Evolutionary conservation across 2,113 vertebrate genomes (phyloP).

Genomic region (Phodopus roborovskii): DNA sequence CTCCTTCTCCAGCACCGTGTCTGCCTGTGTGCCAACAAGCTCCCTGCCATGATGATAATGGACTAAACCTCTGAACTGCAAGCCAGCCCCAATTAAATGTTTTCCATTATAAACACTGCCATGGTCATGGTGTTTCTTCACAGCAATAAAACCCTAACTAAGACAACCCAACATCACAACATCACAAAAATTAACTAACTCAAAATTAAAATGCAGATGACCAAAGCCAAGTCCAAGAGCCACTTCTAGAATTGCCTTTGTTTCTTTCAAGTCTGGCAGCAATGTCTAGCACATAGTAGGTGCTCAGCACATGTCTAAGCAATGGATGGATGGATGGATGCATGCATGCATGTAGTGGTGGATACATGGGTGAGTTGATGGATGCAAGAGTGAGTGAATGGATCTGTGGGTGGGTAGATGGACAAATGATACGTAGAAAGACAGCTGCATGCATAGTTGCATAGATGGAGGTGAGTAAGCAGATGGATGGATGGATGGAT

Average conservation of each 20-base stretch:
- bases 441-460: background rate
- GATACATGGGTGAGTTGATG: background rate
- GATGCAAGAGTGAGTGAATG: background rate
- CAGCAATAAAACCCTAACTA: background rate
- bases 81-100: background rate
- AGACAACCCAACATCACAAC: background rate
- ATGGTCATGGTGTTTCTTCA: background rate
- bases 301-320: background rate
- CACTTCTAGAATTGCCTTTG: background rate
- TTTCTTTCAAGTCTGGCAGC: background rate
- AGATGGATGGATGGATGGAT: background rate
- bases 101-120: background rate
- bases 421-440: too few species aligned
- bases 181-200: background rate
- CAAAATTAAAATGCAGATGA: background rate
- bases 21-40: background rate
- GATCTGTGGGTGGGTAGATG: too few species aligned
- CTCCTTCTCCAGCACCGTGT: background rate
- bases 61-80: background rate
- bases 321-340: background rate
- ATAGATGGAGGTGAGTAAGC: background rate
- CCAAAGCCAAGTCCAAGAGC: background rate
- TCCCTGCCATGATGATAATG: background rate
- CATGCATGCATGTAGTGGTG: background rate
- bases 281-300: background rate